Base-by-base conservation (phyloP, 1,140 invertebrate species). In the Saccostrea echinata region DNA sequence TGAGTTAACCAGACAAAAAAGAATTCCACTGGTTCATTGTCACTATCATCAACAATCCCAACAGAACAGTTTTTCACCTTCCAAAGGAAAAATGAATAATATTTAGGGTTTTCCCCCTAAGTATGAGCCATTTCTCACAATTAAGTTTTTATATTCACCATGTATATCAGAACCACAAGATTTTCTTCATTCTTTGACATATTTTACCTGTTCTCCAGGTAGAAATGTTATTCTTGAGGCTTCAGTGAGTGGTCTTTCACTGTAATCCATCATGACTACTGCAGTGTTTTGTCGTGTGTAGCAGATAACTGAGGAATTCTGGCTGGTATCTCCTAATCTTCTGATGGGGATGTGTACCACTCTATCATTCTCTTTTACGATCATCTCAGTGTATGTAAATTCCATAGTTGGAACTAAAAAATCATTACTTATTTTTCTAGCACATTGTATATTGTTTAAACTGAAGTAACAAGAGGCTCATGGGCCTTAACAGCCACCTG, bases 11-110 rank as follows among this genome's bases (percentile, higher is more conserved):
- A 92, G 11, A 96, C 89, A 8, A 92, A 90, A 80, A 96, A 95
- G 21, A 88, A 91, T 92, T 96, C 95, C 64, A 95, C 92, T 11
- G 92, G 92, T 92, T 96, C 95, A 92, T 93, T 95, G 13, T 94
- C 86, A 53, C 88, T 82, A 90, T 96, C 95, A 93, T 96, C 93
- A 76, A 95, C 92, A 85, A 96, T 94, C 24, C 91, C 85, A 18
- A 95, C 91, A 16, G 89, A 91, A 88, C 94, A 95, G 68, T 91
- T 93, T 90, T 94, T 93, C 33, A 91, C 85, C 94, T 94, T 85
- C 82, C 87, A 84, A 33, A 43, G 43, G 12, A 2, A 35, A 71
- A 33, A 76, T 30, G 6, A 11, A 8, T 43, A 6, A 43, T 43
- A 6, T 43, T 43, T n/a, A n/a, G 0, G 13, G 21, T 35, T 64